These are phyloP conservation scores for Deilephila porcellus DNA, from an alignment of 2,888 invertebrate species.

Conservation along the genomic window DNA sequence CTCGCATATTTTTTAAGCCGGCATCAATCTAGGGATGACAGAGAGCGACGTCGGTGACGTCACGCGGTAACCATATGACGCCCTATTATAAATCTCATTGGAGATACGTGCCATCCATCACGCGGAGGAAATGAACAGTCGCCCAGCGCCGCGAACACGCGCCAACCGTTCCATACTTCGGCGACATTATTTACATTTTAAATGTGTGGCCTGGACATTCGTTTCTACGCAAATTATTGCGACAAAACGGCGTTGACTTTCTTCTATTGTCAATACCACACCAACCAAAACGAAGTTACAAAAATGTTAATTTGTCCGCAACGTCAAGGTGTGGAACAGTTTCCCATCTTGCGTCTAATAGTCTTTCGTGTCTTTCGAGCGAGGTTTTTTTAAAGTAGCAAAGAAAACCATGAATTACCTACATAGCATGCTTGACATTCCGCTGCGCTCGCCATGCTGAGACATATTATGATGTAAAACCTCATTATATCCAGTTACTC, in stretches of 20 bases:
- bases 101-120: constrained; percentile 82
- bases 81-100: constrained; percentile 82
- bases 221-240: background rate
- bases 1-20: constrained; percentile 5
- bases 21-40: constrained; percentile 22
- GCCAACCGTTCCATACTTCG: constrained; percentile 12
- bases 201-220: constrained; percentile 17
- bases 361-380: too few relatives aligned
- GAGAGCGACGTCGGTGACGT: constrained; percentile 40
- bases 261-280: background rate
- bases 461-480: too few relatives aligned
- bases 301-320: too few relatives aligned
- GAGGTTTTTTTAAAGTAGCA: too few relatives aligned
- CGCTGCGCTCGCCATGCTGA: too few relatives aligned
- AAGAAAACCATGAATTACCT: too few relatives aligned
- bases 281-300: too few relatives aligned
- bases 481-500: too few relatives aligned
- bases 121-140: constrained; percentile 79
- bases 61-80: constrained; percentile 73
- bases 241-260: background rate
- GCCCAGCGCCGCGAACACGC: constrained; percentile 37
- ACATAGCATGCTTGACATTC: too few relatives aligned
- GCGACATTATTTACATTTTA: constrained; percentile 18
- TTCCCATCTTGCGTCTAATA: too few relatives aligned
- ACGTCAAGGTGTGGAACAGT: too few relatives aligned